Percentiles rank a stretch among this genome's conserved stretches.
These are phyloP conservation scores for Steinernema carpocapsae DNA, from an alignment of 2,888 invertebrate genomes.

Conservation along the genomic window DNA sequence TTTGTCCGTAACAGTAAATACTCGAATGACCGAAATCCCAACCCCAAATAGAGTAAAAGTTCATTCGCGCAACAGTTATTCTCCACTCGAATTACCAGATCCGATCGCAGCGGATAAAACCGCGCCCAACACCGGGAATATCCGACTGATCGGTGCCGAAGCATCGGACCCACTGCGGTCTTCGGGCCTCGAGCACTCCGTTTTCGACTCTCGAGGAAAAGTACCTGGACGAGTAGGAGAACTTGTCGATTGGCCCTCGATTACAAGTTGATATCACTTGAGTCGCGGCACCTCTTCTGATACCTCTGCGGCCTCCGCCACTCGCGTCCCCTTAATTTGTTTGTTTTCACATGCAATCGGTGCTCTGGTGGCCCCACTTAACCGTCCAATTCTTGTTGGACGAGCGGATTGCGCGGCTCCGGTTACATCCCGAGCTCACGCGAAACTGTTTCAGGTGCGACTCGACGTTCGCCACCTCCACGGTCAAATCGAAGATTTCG, in stretches of 20 bases:
- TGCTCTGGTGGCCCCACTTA: slow-evolving; percentile 22
- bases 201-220: not conserved
- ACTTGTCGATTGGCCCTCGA: slow-evolving; percentile 7
- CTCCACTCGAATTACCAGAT: not conserved
- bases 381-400: slow-evolving; percentile 16
- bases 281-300: slow-evolving; percentile 29
- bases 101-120: slow-evolving; percentile 19
- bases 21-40: no score
- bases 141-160: slow-evolving; percentile 15
- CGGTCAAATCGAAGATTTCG: slow-evolving; percentile 8
- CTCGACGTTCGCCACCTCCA: slow-evolving; percentile 16
- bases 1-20: no score
- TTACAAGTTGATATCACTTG: slow-evolving; percentile 14
- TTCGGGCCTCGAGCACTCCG: not conserved
- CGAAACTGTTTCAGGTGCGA: slow-evolving; percentile 33
- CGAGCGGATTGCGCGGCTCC: slow-evolving; percentile 26
- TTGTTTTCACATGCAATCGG: slow-evolving; percentile 33
- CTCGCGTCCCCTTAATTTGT: slow-evolving; percentile 18
- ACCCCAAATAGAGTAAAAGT: no score
- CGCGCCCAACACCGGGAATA: not conserved
- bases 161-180: not conserved
- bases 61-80: no score
- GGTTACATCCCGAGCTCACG: slow-evolving; percentile 6
- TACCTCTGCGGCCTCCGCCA: not conserved
- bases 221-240: slow-evolving; percentile 22